phyloP scores from a whole-genome alignment of 1,140 invertebrate genomes.

The Drosophila kikkawai region DNA sequence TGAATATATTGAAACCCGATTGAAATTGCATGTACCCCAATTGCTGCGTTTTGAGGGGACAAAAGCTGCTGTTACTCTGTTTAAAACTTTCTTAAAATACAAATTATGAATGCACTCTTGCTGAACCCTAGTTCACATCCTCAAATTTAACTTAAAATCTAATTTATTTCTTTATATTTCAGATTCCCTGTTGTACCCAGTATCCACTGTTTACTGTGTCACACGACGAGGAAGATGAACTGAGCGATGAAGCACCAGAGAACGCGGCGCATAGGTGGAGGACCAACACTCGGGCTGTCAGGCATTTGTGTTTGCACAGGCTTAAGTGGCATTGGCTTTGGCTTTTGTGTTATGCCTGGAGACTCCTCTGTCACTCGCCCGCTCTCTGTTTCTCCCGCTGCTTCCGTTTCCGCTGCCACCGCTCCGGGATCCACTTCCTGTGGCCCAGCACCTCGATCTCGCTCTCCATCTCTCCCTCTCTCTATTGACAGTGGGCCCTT shows the following conservation, averaged over 20 bases:
- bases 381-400: constrained; percentile 17
- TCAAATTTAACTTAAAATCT: not conserved
- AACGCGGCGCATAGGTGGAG: constrained; percentile 6
- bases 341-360: constrained; percentile 35
- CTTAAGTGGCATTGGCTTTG: constrained; percentile 76
- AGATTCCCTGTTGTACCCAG: not conserved
- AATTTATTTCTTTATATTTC: too few relatives aligned
- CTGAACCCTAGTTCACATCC: not conserved
- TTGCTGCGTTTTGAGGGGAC: too few relatives aligned
- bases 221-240: constrained; percentile 26
- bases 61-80: not conserved
- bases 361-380: constrained; percentile 2
- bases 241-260: not conserved
- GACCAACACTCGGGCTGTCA: constrained; percentile 22
- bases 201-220: constrained; percentile 39
- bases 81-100: not conserved
- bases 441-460: constrained; percentile 14
- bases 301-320: constrained; percentile 72
- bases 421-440: constrained; percentile 18
- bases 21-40: too few relatives aligned
- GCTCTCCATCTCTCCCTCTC: not conserved
- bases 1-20: too few relatives aligned
- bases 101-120: not conserved
- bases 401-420: constrained; percentile 60
- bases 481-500: constrained; percentile 67